These are phyloP conservation scores for Paramacrobiotus metropolitanus DNA, from an alignment of 1,140 invertebrate species.

Conservation along the genomic window DNA sequence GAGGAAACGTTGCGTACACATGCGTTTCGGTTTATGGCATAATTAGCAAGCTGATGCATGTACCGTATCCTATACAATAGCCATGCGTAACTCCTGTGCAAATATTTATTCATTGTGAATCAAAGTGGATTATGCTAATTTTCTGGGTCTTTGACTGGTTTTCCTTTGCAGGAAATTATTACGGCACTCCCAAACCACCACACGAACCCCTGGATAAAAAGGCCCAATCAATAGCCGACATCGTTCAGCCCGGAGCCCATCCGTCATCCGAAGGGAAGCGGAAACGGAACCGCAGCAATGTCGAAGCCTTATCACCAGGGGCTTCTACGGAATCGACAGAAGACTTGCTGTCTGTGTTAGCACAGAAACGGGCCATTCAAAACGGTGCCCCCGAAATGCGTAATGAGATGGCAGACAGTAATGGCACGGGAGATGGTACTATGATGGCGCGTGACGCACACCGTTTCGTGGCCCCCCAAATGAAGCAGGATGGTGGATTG, in stretches of 20 bases:
- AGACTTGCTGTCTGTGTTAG: neutral
- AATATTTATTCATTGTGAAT: no score
- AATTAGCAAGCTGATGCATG: no score
- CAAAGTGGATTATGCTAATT: no score
- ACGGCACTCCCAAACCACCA: constrained; percentile 27
- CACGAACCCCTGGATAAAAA: constrained; percentile 7
- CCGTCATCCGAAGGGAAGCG: constrained; percentile 33
- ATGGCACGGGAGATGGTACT: neutral
- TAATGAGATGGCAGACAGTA: neutral
- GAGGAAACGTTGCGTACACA: no score
- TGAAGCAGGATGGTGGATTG: neutral
- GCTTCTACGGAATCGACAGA: constrained; percentile 16
- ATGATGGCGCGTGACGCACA: neutral
- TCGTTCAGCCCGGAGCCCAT: constrained; percentile 28
- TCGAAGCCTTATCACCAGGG: constrained; percentile 27
- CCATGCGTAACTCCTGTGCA: no score
- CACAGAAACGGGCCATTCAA: neutral
- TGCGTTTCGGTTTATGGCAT: no score
- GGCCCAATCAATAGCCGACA: constrained; percentile 12
- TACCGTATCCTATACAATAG: no score
- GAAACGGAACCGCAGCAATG: constrained; percentile 30
- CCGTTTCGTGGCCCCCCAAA: neutral
- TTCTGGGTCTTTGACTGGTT: neutral
- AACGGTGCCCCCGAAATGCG: neutral
- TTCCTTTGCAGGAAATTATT: constrained; percentile 23